phyloP scores from a whole-genome alignment of 30 jellyfish, hydroid and myxozoan species.

The Sanderia malayensis region DNA sequence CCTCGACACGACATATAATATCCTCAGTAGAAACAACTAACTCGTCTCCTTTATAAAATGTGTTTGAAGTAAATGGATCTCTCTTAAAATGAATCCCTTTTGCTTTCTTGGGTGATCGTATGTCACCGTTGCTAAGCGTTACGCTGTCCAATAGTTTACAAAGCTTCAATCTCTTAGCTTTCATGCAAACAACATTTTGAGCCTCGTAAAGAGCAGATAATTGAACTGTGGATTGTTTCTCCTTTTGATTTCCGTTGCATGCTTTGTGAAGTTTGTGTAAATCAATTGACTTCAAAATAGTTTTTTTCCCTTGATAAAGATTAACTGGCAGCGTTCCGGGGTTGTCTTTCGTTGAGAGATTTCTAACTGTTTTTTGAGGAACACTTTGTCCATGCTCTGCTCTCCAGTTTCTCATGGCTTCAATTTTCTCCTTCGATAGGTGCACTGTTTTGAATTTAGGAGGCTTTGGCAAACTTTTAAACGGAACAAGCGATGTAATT shows the following conservation, averaged over 20 bases:
- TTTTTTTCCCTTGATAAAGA: slow-evolving; percentile 10
- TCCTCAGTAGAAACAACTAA: not conserved
- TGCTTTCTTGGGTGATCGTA: not conserved
- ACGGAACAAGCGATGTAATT: slow-evolving; percentile 16
- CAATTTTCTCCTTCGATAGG: too few species aligned
- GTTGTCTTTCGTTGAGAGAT: slow-evolving; percentile 29
- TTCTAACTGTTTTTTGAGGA: slow-evolving; percentile 30
- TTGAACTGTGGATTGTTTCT: not conserved
- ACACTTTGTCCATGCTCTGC: slow-evolving; percentile 39
- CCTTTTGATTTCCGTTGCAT: slow-evolving; percentile 15
- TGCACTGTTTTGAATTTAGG: too few species aligned
- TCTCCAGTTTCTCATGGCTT: too few species aligned
- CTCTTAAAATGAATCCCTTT: slow-evolving; percentile 2
- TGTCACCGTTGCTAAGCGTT: not conserved
- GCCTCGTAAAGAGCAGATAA: not conserved
- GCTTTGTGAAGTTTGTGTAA: slow-evolving; percentile 10
- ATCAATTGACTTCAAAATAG: slow-evolving; percentile 10
- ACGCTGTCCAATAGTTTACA: not conserved
- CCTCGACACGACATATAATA: too few species aligned
- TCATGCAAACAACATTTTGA: slow-evolving; percentile 9
- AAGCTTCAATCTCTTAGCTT: not conserved
- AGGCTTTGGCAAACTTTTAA: slow-evolving; percentile 32
- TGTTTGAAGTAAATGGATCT: slow-evolving; percentile 8
- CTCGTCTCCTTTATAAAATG: not conserved
- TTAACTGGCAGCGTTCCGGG: slow-evolving; percentile 33